These are phyloP conservation scores for Caenorhabditis sulstoni DNA, from an alignment of 2,888 invertebrate genomes.

Conservation along the genomic window DNA sequence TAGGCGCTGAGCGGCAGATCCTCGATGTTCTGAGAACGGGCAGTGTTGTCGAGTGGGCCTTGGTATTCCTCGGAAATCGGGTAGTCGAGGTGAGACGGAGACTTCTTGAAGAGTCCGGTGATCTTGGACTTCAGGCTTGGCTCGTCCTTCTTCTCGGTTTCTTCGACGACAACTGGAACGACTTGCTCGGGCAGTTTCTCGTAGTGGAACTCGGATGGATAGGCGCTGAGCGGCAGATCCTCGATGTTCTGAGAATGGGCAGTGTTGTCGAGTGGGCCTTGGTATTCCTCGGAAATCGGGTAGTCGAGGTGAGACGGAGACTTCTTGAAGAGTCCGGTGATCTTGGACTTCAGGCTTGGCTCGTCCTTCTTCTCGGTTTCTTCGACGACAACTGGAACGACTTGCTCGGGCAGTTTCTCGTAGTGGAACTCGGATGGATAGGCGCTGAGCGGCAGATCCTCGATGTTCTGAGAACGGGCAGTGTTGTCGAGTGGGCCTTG, in stretches of 20 bases:
- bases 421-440: slow-evolving; percentile 6
- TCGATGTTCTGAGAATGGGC: slow-evolving; percentile 51
- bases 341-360: slow-evolving; percentile 22
- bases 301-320: slow-evolving; percentile 64
- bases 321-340: slow-evolving; percentile 50
- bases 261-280: slow-evolving; percentile 51
- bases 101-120: slow-evolving; percentile 2
- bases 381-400: slow-evolving; percentile 5
- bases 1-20: slow-evolving; percentile 49
- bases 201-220: slow-evolving; percentile 6
- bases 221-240: slow-evolving; percentile 35
- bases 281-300: slow-evolving; percentile 58
- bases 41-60: slow-evolving; percentile 49
- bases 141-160: slow-evolving; percentile 33
- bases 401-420: slow-evolving; percentile 3
- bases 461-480: slow-evolving; percentile 6
- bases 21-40: slow-evolving; percentile 50
- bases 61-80: slow-evolving; percentile 52
- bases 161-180: slow-evolving; percentile 7
- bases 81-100: slow-evolving; percentile 61
- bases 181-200: slow-evolving; percentile 1
- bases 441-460: slow-evolving; percentile 3
- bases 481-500: slow-evolving; percentile 25
- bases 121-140: slow-evolving; percentile 1
- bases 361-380: slow-evolving; percentile 18